Base-by-base conservation (phyloP, 2,797 vertebrate genomes). In the Miichthys miiuy region DNA sequence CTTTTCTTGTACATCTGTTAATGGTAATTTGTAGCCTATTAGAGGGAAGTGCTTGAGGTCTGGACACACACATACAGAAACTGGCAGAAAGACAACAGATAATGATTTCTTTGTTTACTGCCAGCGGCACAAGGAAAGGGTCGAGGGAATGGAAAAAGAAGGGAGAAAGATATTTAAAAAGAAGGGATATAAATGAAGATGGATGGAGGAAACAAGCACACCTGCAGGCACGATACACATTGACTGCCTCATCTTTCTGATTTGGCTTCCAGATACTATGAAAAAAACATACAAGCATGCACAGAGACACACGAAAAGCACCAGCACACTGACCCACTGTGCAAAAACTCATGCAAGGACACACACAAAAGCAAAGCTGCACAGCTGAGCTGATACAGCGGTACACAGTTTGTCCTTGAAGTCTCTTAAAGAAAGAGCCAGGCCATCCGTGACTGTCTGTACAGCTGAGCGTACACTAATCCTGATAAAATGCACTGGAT, bases 351-450 rank as follows among this genome's bases (percentile, higher is more conserved):
- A 41, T 18, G 14, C 17, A 51, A 67, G 58, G 42, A 67, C 34
- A 46, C 63, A 68, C 66, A 85, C 48, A 68, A 68, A 54, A 64
- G 60, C 8, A 70, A 62, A 11, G 68, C 25, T 38, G 20, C 60
- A 48, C 38, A 63, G 57, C 80, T 25, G 77, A 81, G 77, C 84
- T 64, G 81, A 79, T 84, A 11, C 64, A 72, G 77, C 30, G 9
- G 50, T 75, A 74, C 71, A 68, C 51, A 75, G 70, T 83, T 85
- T 80, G 87, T 78, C 89, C 84, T 91, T 92, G 87, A 88, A 84
- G 82, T 82, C 68, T 82, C 47, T 79, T 64, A 61, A 60, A 75
- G 77, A 83, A 82, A 76, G 58, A 79, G 64, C 27, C 71, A 17
- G 60, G 68, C 77, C 84, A 82, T 72, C 77, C 67, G 47, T 88